Evolutionary conservation across 2,888 invertebrate genomes (phyloP).

Genomic region (Adineta ricciae): DNA sequence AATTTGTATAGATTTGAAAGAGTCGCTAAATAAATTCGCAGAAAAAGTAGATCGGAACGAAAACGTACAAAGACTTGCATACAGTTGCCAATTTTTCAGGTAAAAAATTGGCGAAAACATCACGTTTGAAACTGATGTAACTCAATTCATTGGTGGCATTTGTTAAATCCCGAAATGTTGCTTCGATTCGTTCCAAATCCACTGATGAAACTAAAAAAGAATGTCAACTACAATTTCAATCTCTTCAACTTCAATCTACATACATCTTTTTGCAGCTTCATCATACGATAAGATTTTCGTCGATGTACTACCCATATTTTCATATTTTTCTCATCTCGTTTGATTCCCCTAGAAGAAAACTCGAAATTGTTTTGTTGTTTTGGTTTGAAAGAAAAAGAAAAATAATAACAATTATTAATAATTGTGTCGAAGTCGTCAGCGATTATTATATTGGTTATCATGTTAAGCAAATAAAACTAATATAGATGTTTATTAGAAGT

Average conservation of each 20-base stretch:
- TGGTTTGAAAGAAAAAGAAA: too few species aligned
- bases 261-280: conserved; percentile 11
- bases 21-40: not conserved
- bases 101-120: conserved; percentile 3
- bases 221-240: not conserved
- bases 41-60: not conserved
- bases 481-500: too few species aligned
- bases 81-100: not conserved
- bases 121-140: not conserved
- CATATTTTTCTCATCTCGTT: not conserved
- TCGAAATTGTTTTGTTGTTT: not conserved
- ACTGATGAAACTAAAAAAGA: not conserved
- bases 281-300: conserved; percentile 15
- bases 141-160: not conserved
- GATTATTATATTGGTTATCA: too few species aligned
- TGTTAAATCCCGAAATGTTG: not conserved
- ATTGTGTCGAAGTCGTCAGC: too few species aligned
- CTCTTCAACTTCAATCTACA: not conserved
- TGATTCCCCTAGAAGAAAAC: not conserved
- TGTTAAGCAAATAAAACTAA: too few species aligned
- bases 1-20: not conserved
- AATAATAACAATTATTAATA: too few species aligned
- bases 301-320: not conserved
- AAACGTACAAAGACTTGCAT: not conserved
- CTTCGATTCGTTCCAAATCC: not conserved